These are phyloP conservation scores for Ameiurus melas DNA, from an alignment of 2,113 vertebrate species.

Conservation along the genomic window DNA sequence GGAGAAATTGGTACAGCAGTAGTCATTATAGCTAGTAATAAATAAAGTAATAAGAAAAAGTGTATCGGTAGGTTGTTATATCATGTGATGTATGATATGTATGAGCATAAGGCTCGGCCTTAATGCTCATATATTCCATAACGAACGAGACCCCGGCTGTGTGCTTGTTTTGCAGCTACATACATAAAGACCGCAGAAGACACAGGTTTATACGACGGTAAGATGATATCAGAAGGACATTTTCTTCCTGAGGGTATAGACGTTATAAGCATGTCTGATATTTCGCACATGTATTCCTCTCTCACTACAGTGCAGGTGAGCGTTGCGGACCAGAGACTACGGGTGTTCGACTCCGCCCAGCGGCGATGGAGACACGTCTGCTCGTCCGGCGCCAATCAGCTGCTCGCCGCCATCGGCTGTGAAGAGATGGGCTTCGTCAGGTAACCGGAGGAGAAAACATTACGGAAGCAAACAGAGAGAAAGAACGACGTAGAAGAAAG, in stretches of 20 bases:
- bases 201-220: constrained; percentile 76
- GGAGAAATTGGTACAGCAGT: too few relatives aligned
- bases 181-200: constrained; percentile 74
- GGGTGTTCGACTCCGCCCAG: constrained; percentile 78
- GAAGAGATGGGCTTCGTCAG: constrained; percentile 91
- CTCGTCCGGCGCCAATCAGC: constrained; percentile 78
- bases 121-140: too few relatives aligned
- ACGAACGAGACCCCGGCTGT: too few relatives aligned
- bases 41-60: background rate
- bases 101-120: too few relatives aligned
- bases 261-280: background rate
- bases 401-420: constrained; percentile 82
- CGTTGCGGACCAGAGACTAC: constrained; percentile 75
- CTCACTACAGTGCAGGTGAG: constrained; percentile 81
- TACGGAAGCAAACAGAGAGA: too few relatives aligned
- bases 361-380: constrained; percentile 83
- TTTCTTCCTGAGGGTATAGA: background rate
- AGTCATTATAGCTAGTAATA: too few relatives aligned
- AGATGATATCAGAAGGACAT: constrained; percentile 32
- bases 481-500: background rate
- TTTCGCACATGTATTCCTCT: background rate
- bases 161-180: constrained; percentile 60
- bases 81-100: background rate
- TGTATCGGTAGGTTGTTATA: background rate
- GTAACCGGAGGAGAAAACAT: constrained; percentile 60